phyloP scores from a whole-genome alignment of 92 coral and sea anemone genomes.

The Blastomussa wellsi region DNA sequence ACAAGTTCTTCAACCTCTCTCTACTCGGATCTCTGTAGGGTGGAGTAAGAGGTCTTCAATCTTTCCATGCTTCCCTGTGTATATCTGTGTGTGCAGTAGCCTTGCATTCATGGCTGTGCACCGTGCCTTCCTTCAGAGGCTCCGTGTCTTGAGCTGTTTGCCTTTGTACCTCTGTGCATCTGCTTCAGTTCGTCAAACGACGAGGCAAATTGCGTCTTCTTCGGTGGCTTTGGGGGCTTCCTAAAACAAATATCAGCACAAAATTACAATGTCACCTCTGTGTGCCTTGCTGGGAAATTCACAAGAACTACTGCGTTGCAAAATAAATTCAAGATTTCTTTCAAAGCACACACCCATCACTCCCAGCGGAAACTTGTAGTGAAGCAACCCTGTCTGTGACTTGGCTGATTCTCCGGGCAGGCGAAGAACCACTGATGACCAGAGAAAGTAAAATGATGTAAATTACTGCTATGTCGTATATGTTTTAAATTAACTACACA shows the following conservation, averaged over 20 bases:
- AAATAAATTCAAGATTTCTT: neutral
- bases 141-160: neutral
- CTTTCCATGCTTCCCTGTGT: neutral
- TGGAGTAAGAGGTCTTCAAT: neutral
- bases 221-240: slow-evolving; percentile 59
- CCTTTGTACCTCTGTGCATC: slow-evolving; percentile 48
- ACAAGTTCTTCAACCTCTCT: neutral
- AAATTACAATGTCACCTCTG: neutral
- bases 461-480: neutral
- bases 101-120: neutral
- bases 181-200: slow-evolving; percentile 76
- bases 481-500: neutral
- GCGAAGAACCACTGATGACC: neutral
- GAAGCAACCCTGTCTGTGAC: slow-evolving; percentile 18
- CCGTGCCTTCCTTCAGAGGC: slow-evolving; percentile 1
- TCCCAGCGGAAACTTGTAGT: neutral
- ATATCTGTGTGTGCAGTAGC: neutral
- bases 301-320: neutral
- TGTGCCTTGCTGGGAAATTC: neutral
- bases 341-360: slow-evolving; percentile 14
- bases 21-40: neutral
- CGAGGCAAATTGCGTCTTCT: slow-evolving; percentile 64
- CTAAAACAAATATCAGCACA: slow-evolving; percentile 5
- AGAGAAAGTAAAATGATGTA: neutral
- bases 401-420: neutral